Percentiles rank a stretch among this genome's conserved stretches.
Evolutionary conservation across 2,797 vertebrate species (phyloP).

Genomic region (Helostoma temminkii): DNA sequence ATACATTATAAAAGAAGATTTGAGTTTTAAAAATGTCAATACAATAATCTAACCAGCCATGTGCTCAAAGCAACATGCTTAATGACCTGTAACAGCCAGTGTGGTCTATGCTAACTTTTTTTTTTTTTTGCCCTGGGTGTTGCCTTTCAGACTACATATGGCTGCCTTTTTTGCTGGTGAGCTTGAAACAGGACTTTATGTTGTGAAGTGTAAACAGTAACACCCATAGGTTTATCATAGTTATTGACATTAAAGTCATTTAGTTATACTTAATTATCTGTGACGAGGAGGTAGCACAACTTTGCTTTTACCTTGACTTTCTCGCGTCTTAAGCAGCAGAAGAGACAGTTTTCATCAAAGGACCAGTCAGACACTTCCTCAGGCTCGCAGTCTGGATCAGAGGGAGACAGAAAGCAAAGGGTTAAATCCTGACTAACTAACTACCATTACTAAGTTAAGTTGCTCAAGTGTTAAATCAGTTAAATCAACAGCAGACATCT

Average conservation of each 20-base stretch:
- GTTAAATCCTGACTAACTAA: conserved; percentile 19
- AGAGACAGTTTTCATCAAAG: conserved; percentile 97
- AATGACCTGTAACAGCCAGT: too few species aligned
- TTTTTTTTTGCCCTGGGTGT: too few species aligned
- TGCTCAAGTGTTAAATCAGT: too few species aligned
- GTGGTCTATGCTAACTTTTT: too few species aligned
- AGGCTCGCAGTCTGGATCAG: conserved; percentile 89
- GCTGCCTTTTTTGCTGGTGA: too few species aligned
- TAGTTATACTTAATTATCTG: neutral
- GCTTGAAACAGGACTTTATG: neutral
- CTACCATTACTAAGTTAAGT: too few species aligned
- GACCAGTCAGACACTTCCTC: conserved; percentile 96
- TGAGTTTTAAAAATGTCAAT: too few species aligned
- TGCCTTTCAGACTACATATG: too few species aligned
- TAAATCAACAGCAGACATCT: too few species aligned
- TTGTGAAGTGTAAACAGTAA: neutral
- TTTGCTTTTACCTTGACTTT: conserved; percentile 90
- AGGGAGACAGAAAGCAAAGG: conserved; percentile 5
- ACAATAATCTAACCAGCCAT: too few species aligned
- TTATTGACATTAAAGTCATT: neutral
- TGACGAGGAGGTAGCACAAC: neutral
- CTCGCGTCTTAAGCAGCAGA: conserved; percentile 95
- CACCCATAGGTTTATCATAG: neutral
- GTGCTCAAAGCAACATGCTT: too few species aligned
- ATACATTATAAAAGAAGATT: too few species aligned